A percentile compares a stretch with the other conserved stretches of the same genome.
Evolutionary conservation across 2,113 vertebrate genomes (phyloP).

Genomic region (Callocephalon fimbriatum): DNA sequence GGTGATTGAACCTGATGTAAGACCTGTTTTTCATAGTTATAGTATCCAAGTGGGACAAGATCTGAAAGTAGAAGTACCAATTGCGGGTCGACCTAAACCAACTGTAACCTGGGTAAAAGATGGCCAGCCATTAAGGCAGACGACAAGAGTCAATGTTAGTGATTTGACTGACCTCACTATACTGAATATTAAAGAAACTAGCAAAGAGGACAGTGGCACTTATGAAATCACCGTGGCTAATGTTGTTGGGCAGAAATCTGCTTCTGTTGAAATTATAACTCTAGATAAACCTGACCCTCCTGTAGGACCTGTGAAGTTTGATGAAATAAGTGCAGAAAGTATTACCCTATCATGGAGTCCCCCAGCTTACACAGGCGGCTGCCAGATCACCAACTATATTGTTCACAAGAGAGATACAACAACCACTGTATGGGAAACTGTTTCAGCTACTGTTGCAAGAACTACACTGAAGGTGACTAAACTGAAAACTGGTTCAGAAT

Average conservation of each 20-base stretch:
- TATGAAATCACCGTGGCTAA: slow-evolving; percentile 91
- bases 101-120: slow-evolving; percentile 91
- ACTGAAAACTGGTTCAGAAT: slow-evolving; percentile 95
- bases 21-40: slow-evolving; percentile 91
- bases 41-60: slow-evolving; percentile 93
- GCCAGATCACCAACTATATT: slow-evolving; percentile 95
- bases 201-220: slow-evolving; percentile 91
- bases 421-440: slow-evolving; percentile 90
- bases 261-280: slow-evolving; percentile 90
- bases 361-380: slow-evolving; percentile 90
- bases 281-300: slow-evolving; percentile 97
- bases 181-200: slow-evolving; percentile 91
- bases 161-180: slow-evolving; percentile 82
- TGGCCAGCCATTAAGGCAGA: slow-evolving; percentile 88
- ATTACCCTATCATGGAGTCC: slow-evolving; percentile 94
- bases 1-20: slow-evolving; percentile 93
- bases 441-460: slow-evolving; percentile 90
- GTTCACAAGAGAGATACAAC: slow-evolving; percentile 97
- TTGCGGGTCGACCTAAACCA: slow-evolving; percentile 94
- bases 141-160: slow-evolving; percentile 90
- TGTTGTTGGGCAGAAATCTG: slow-evolving; percentile 88
- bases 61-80: slow-evolving; percentile 89
- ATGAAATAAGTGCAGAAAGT: slow-evolving; percentile 94
- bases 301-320: slow-evolving; percentile 91
- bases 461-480: slow-evolving; percentile 90